Evolutionary conservation across 2,888 invertebrate genomes (phyloP), one percentile per base, ranked within the genome.

Genomic region (Microchrysa polita): DNA sequence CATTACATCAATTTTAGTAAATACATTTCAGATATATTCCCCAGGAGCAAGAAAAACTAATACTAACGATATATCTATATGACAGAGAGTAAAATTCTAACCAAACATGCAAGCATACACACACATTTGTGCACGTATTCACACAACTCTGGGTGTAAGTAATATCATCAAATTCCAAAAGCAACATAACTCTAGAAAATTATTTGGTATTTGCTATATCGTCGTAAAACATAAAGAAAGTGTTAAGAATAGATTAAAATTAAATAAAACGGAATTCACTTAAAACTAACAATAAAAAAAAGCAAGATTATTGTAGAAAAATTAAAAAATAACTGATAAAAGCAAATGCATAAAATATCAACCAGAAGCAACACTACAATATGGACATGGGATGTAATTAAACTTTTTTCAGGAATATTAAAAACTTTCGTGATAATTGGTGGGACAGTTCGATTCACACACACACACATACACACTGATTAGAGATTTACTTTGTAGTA

Each of bases 271-370:
- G n/a, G 27, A 67, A 52, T 27, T 12, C 67, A 53, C 16, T 27
- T 65, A 48, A 67, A 67, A 4, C 53, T 53, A 67, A n/a, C n/a
- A n/a, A 42, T 67, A 53, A 52, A 67, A 52, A 67, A 67, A 48
- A 52, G 48, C 34, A 67, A 12, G 52, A n/a, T 61, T 61, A 61
- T 14, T 34, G 27, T 16, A 61, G 61, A n/a, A 61, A 40, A 22
- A 67, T 48, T 14, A 60, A 14, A 16, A 60, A 10, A 60, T 23
- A 60, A 60, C 1, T 27, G 22, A n/a, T n/a, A 53, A 9, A 67
- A 53, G 16, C 23, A 27, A 67, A 67, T n/a, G n/a, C 34, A 5
- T 40, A 48, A 67, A 48, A 12, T 12, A 67, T 34, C 27, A 34
- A 7, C 27, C 27, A 34, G 27, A 34, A 5, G n/a, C n/a, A n/a